Percentiles rank a stretch among this genome's conserved stretches.
Evolutionary conservation across 1,140 invertebrate genomes (phyloP).

Genomic region (Sminthurides bifidus): DNA sequence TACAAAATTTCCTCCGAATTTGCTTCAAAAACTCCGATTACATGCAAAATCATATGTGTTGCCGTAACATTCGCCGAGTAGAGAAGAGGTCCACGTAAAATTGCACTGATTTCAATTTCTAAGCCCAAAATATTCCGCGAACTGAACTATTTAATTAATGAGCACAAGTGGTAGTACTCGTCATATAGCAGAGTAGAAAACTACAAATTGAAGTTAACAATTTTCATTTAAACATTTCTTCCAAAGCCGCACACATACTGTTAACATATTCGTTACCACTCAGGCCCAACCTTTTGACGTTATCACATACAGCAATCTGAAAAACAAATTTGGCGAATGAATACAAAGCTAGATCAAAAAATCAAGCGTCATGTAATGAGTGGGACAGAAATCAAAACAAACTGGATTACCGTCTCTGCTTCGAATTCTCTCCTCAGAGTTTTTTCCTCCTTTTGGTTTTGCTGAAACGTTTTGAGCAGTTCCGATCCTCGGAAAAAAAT

Average conservation of each 20-base stretch:
- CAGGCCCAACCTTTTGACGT: constrained; percentile 4
- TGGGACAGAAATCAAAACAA: neutral
- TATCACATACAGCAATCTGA: constrained; percentile 9
- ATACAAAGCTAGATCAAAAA: neutral
- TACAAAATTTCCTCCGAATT: no score
- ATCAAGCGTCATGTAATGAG: neutral
- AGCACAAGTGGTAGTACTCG: no score
- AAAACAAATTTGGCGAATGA: neutral
- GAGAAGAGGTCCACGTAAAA: no score
- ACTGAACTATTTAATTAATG: no score
- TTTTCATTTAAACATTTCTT: constrained; percentile 7
- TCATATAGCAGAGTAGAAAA: no score
- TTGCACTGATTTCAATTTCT: no score
- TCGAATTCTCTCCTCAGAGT: constrained; percentile 6
- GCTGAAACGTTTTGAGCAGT: constrained; percentile 1
- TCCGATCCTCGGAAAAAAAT: constrained; percentile 1
- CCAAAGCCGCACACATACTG: neutral
- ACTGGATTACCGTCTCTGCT: constrained; percentile 4
- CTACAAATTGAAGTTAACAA: no score
- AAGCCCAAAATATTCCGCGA: no score
- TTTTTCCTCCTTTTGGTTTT: constrained; percentile 3
- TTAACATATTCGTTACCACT: neutral
- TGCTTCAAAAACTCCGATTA: no score
- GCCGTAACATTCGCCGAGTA: no score
- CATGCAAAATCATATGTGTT: no score